A percentile compares a stretch with the other conserved stretches of the same genome.
Conservation (phyloP, 1,140 invertebrate species). For the Oedothorax gibbosus region DNA sequence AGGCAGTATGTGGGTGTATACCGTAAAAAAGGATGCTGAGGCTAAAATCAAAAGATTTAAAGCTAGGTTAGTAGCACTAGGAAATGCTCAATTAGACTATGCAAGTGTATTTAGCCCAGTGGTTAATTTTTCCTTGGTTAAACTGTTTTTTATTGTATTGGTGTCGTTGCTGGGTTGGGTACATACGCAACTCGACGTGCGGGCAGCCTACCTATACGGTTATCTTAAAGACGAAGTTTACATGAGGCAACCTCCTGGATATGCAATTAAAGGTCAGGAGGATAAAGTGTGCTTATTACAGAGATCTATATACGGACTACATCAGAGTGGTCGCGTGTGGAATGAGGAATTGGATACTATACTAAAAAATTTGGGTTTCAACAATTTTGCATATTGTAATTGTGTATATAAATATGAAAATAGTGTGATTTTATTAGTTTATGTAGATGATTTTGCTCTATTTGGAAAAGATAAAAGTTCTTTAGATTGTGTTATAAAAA, state of each 20-base stretch:
- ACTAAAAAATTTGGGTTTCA: no score
- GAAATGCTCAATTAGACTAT: neutral
- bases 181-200: neutral
- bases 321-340: neutral
- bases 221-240: conserved; percentile 5
- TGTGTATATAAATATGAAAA: no score
- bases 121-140: conserved; percentile 7
- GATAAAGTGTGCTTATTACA: neutral
- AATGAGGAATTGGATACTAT: neutral
- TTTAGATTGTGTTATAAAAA: no score
- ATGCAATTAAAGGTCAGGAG: neutral
- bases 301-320: neutral
- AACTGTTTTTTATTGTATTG: neutral
- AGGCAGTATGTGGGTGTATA: conserved; percentile 38
- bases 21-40: neutral
- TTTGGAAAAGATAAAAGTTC: no score
- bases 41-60: conserved; percentile 26
- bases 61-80: conserved; percentile 8
- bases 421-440: no score
- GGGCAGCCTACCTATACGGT: neutral
- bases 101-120: neutral
- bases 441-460: no score
- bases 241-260: conserved; percentile 17
- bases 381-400: no score
- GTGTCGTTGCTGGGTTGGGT: neutral